phyloP scores from a whole-genome alignment of 2,113 vertebrate species.

The Alethe diademata region DNA sequence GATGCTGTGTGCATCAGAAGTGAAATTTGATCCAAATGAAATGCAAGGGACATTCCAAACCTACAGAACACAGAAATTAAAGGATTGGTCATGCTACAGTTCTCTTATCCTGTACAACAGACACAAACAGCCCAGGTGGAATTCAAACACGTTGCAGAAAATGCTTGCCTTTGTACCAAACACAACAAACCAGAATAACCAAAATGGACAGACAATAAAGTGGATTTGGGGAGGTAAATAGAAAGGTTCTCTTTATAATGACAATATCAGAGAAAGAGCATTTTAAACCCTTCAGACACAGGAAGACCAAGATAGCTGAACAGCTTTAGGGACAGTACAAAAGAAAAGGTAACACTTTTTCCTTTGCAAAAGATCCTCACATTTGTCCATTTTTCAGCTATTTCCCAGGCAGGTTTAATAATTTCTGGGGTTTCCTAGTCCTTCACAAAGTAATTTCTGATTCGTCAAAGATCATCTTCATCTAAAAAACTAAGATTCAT shows the following conservation, averaged over 20 bases:
- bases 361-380: not conserved
- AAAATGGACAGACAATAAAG: not conserved
- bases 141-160: not conserved
- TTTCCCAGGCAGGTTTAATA: not conserved
- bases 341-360: not conserved
- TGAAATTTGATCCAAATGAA: not conserved
- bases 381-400: not conserved
- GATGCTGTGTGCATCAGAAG: not conserved
- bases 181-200: not conserved
- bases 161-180: not conserved
- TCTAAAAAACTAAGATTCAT: conserved; percentile 49
- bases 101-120: not conserved
- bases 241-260: not conserved
- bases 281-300: not conserved
- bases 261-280: not conserved
- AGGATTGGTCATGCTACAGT: not conserved
- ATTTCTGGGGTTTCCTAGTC: not conserved
- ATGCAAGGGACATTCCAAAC: not conserved
- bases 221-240: not conserved
- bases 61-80: not conserved
- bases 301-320: not conserved
- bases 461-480: conserved; percentile 44
- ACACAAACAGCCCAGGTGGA: not conserved
- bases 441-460: conserved; percentile 16
- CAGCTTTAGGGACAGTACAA: not conserved